A percentile compares a stretch with the other conserved stretches of the same genome.
Conservation (phyloP, 1,140 invertebrate genomes). For the Scaptomyza pallida region DNA sequence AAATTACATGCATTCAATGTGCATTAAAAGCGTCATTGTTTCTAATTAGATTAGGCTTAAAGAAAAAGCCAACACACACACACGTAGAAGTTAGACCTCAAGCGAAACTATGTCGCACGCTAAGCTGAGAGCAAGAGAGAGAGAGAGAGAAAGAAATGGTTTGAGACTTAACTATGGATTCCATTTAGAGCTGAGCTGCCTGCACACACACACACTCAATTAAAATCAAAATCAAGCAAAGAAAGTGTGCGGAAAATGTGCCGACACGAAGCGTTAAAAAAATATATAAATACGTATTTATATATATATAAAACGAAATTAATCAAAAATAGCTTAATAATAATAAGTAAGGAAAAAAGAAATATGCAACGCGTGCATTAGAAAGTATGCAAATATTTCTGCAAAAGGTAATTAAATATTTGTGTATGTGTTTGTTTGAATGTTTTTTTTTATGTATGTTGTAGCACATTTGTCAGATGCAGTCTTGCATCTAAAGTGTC, state of each 20-base stretch:
- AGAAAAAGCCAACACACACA: conserved; percentile 13
- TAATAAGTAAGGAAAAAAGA: conserved; percentile 13
- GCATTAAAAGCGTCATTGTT: conserved; percentile 59
- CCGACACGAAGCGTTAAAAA: conserved; percentile 42
- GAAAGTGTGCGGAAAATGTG: conserved; percentile 63
- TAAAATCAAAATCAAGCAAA: conserved; percentile 71
- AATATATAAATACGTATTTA: too few relatives aligned
- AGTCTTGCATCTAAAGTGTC: conserved; percentile 51
- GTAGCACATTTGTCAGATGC: conserved; percentile 19
- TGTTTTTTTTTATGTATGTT: too few relatives aligned
- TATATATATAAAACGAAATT: conserved; percentile 28
- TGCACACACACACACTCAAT: conserved; percentile 48
- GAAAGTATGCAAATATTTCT: conserved; percentile 81
- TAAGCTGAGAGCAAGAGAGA: conserved; percentile 32
- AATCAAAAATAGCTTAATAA: conserved; percentile 17
- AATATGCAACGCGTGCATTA: conserved; percentile 59
- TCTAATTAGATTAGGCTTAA: conserved; percentile 77
- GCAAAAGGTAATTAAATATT: conserved; percentile 76
- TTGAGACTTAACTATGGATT: conserved; percentile 24
- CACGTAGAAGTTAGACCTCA: conserved; percentile 46
- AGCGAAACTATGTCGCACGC: conserved; percentile 80
- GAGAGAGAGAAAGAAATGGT: neutral
- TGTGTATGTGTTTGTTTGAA: conserved; percentile 15
- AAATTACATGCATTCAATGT: conserved; percentile 70
- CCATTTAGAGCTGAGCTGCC: conserved; percentile 22